Evolutionary conservation across 2,797 vertebrate species (phyloP).

Genomic region (Alectoris magna): DNA sequence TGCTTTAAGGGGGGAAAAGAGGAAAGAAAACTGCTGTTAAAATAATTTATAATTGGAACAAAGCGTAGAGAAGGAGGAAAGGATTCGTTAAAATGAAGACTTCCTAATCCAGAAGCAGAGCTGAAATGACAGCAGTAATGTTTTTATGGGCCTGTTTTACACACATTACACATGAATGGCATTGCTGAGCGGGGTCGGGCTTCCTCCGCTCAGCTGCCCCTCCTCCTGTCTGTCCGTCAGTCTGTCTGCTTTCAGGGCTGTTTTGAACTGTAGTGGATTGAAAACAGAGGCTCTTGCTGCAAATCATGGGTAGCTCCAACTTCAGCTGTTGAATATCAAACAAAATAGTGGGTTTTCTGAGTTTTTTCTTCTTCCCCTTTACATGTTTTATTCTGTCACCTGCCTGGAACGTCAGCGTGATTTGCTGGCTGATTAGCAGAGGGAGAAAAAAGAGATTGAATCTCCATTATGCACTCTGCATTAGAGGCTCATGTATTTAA

Average conservation of each 20-base stretch:
- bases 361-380: rapidly evolving
- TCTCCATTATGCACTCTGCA: background rate
- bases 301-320: rapidly evolving
- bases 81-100: conserved; percentile 50
- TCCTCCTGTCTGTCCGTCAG: rapidly evolving
- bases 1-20: conserved; percentile 46
- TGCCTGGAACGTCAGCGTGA: background rate
- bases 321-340: background rate
- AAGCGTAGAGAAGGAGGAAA: conserved; percentile 54
- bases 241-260: background rate
- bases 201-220: background rate
- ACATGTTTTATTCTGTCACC: background rate
- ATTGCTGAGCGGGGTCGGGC: background rate
- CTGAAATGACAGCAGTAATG: conserved; percentile 27
- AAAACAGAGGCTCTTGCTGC: background rate
- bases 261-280: rapidly evolving
- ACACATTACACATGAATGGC: background rate
- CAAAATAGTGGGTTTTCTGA: background rate
- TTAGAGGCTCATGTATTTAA: background rate
- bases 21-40: conserved; percentile 58
- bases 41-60: conserved; percentile 70
- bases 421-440: conserved; percentile 4
- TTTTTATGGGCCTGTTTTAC: conserved; percentile 10
- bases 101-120: conserved; percentile 54
- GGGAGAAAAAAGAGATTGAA: background rate